Evolutionary conservation across 2,113 vertebrate species (phyloP).

Genomic region (Petaurus breviceps): DNA sequence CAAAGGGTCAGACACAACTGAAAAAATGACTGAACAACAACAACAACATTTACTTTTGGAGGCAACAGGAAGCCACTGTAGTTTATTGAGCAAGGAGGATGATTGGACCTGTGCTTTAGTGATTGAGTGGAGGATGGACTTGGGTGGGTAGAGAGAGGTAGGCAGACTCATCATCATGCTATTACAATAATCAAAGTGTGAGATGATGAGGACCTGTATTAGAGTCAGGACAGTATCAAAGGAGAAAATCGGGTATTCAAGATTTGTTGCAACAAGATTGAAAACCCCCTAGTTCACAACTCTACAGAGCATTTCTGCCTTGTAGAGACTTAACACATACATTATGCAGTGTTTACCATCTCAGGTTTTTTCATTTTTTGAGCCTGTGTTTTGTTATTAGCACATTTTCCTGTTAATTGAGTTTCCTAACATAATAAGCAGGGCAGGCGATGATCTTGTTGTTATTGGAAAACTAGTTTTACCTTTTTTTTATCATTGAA

Average conservation of each 20-base stretch:
- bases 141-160: background rate
- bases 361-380: background rate
- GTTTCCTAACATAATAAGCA: background rate
- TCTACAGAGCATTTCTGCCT: background rate
- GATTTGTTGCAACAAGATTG: background rate
- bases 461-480: background rate
- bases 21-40: background rate
- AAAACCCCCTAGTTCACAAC: background rate
- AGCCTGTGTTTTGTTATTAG: background rate
- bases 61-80: background rate
- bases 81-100: background rate
- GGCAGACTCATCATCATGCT: background rate
- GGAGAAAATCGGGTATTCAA: background rate
- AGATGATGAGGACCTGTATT: background rate
- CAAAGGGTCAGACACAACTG: background rate
- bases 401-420: background rate
- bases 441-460: background rate
- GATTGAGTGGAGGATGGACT: background rate
- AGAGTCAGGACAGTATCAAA: background rate
- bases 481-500: background rate
- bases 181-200: background rate
- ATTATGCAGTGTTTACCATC: background rate
- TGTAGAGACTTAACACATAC: background rate
- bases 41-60: background rate
- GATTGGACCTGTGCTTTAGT: background rate